These are phyloP conservation scores for Tachysurus vachellii DNA, from an alignment of 2,113 vertebrate species.

Conservation along the genomic window DNA sequence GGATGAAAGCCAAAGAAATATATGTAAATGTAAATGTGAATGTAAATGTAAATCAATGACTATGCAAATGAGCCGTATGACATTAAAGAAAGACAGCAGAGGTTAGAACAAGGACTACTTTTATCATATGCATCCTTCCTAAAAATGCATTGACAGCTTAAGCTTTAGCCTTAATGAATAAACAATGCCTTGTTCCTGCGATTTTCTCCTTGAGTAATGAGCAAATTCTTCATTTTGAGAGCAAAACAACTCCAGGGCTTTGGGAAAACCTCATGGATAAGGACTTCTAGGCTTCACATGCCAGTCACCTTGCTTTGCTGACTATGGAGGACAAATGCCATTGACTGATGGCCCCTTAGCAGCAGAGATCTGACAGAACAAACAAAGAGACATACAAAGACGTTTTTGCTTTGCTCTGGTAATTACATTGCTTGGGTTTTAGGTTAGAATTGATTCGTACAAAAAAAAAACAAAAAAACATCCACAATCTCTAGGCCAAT, in stretches of 20 bases:
- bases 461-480: too few species aligned
- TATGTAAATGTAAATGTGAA: conserved; percentile 11
- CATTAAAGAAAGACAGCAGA: conserved; percentile 18
- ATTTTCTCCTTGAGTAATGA: neutral
- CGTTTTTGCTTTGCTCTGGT: neutral
- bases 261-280: neutral
- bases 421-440: neutral
- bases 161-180: conserved; percentile 22
- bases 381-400: neutral
- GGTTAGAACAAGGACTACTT: conserved; percentile 22
- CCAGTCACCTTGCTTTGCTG: neutral
- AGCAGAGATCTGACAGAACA: neutral
- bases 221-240: conserved; percentile 1
- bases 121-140: neutral
- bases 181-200: neutral
- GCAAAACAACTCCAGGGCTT: neutral
- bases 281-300: neutral
- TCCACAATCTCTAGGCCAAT: neutral
- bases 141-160: conserved; percentile 4
- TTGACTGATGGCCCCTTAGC: neutral
- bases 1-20: conserved; percentile 8
- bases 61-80: conserved; percentile 4
- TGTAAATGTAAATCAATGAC: conserved; percentile 1
- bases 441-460: neutral
- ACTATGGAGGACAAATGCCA: neutral